Evolutionary conservation across 1,140 invertebrate species (phyloP).

Genomic region (Lepidurus packardi): DNA sequence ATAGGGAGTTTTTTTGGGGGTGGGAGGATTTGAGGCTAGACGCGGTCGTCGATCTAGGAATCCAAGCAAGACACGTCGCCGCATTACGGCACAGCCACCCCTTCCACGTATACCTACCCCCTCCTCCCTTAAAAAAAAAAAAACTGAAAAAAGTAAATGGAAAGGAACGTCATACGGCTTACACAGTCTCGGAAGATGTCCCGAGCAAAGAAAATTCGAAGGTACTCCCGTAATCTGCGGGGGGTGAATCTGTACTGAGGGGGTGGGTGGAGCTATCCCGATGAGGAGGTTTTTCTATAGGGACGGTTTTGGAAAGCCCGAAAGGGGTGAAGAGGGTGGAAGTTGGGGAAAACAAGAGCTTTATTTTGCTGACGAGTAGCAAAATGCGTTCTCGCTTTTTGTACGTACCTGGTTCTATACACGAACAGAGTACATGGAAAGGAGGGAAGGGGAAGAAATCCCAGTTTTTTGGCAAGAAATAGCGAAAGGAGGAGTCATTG

Average conservation of each 20-base stretch:
- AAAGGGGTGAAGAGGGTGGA: background rate
- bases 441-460: too few species aligned
- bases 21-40: background rate
- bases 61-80: slow-evolving; percentile 20
- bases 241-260: background rate
- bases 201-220: background rate
- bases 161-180: background rate
- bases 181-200: slow-evolving; percentile 10
- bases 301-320: background rate
- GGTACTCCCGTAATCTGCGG: background rate
- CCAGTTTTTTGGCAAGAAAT: background rate
- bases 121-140: background rate
- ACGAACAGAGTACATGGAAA: too few species aligned
- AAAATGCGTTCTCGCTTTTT: background rate
- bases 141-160: background rate
- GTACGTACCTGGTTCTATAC: background rate
- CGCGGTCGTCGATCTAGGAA: background rate
- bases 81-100: slow-evolving; percentile 12
- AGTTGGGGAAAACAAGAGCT: background rate
- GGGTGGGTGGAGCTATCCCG: background rate
- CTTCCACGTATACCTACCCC: background rate
- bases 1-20: background rate
- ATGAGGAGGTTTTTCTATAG: background rate
- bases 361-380: background rate
- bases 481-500: background rate